phyloP scores from a whole-genome alignment of 2,888 invertebrate genomes.

The Diplolepis rosae region DNA sequence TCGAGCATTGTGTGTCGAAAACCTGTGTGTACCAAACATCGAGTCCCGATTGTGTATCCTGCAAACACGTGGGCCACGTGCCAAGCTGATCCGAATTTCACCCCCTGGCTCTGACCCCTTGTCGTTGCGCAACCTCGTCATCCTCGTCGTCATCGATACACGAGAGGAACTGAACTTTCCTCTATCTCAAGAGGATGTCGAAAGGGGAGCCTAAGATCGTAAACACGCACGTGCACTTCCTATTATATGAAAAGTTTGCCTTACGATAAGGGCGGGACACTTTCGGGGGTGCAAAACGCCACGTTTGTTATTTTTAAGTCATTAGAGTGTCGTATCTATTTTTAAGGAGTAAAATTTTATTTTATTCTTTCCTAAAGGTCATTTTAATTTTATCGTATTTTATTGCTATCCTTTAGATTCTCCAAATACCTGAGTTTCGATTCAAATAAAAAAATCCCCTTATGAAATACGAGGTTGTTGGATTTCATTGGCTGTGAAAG shows the following conservation, averaged over 20 bases:
- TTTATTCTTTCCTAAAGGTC: too few relatives aligned
- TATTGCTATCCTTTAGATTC: too few relatives aligned
- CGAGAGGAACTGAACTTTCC: slow-evolving; percentile 22
- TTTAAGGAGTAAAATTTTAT: background rate
- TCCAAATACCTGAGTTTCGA: too few relatives aligned
- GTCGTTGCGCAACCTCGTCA: slow-evolving; percentile 32
- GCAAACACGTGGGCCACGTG: slow-evolving; percentile 71
- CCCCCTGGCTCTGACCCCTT: slow-evolving; percentile 51
- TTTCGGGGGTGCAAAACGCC: background rate
- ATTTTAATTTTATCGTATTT: too few relatives aligned
- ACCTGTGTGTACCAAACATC: slow-evolving; percentile 67
- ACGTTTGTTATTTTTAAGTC: slow-evolving; percentile 1
- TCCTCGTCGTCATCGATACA: slow-evolving; percentile 35
- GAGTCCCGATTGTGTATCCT: slow-evolving; percentile 67
- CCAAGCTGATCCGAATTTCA: slow-evolving; percentile 55
- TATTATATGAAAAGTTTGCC: slow-evolving; percentile 24
- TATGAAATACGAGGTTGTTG: too few relatives aligned
- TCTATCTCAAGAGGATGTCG: slow-evolving; percentile 23
- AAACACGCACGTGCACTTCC: slow-evolving; percentile 27
- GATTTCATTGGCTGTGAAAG: slow-evolving; percentile 9
- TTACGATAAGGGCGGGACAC: slow-evolving; percentile 16
- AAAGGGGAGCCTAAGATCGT: slow-evolving; percentile 25
- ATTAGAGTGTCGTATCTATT: background rate
- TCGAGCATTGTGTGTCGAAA: slow-evolving; percentile 69
- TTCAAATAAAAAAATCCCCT: too few relatives aligned